Percentiles rank a stretch among this genome's conserved stretches.
Evolutionary conservation across 2,888 invertebrate genomes (phyloP).

Genomic region (Petrolisthes manimaculis): DNA sequence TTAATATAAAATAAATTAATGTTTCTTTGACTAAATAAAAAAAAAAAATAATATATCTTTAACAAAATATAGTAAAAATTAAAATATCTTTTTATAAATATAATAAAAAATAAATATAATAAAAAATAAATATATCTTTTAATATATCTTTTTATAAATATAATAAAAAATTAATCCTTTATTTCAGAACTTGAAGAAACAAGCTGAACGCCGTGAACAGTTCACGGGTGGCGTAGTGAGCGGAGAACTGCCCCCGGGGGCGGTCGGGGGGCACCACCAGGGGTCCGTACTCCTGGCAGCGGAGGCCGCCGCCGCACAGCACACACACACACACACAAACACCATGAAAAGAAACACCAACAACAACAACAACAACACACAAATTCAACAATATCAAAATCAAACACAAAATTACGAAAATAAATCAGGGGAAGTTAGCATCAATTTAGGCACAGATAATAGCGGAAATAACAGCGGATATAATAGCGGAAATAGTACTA

Average conservation of each 20-base stretch:
- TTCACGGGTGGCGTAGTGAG: slow-evolving; percentile 81
- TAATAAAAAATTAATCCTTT: neutral
- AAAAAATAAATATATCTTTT: slow-evolving; percentile 25
- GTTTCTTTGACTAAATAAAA: no score
- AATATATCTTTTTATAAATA: no score
- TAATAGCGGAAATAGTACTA: no score
- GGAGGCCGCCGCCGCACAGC: slow-evolving; percentile 65
- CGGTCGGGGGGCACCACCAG: slow-evolving; percentile 72
- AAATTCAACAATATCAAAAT: neutral
- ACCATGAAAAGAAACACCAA: no score
- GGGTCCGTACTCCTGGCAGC: slow-evolving; percentile 72
- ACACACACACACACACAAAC: neutral
- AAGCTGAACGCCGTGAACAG: slow-evolving; percentile 92
- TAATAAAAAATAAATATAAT: slow-evolving; percentile 3
- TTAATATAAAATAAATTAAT: no score
- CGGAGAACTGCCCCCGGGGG: slow-evolving; percentile 76
- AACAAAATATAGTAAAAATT: no score
- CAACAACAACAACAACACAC: no score
- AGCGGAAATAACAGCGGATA: no score
- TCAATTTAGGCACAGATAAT: slow-evolving; percentile 93
- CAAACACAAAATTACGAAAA: neutral
- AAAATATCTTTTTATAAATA: no score
- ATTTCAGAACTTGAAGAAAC: slow-evolving; percentile 89
- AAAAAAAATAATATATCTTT: no score
- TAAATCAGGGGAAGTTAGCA: slow-evolving; percentile 80